Percentiles rank a stretch among this genome's conserved stretches.
Conservation (phyloP, 2,888 invertebrate genomes). For the Crepidodera aurea region DNA sequence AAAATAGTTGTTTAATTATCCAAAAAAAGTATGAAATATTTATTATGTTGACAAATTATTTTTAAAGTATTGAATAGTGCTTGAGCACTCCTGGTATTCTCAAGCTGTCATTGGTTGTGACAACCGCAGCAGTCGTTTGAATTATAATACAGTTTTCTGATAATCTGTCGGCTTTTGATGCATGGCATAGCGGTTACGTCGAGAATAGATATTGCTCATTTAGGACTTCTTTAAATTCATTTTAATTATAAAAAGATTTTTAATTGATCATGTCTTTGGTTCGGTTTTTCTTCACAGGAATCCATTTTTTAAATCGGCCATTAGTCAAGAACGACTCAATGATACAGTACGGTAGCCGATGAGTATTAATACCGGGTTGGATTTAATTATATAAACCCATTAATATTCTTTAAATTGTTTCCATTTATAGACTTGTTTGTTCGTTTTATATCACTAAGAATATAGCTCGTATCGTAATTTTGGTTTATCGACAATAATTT, state of each 20-base stretch:
- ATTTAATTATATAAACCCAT: background rate
- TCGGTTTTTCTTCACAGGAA: conserved; percentile 51
- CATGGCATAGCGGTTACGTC: conserved; percentile 52
- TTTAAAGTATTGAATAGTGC: no score
- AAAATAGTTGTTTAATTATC: no score
- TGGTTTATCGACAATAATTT: no score
- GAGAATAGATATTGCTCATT: conserved; percentile 61
- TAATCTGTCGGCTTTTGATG: conserved; percentile 57
- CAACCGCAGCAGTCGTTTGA: conserved; percentile 47
- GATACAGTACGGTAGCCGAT: conserved; percentile 17
- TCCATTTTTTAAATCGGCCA: conserved; percentile 48
- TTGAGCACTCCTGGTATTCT: conserved; percentile 20
- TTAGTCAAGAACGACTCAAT: conserved; percentile 44
- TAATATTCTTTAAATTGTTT: background rate
- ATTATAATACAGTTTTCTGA: conserved; percentile 59
- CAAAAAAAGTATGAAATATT: no score
- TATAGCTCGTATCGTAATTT: no score
- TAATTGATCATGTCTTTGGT: conserved; percentile 58
- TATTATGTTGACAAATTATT: no score
- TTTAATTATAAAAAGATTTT: conserved; percentile 61
- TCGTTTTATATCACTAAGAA: no score
- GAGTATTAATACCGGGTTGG: background rate
- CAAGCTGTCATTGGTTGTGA: conserved; percentile 40
- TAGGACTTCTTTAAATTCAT: conserved; percentile 56
- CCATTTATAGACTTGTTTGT: no score